Conservation (phyloP, 2,888 invertebrate genomes). For the Pseudococcus longispinus region DNA sequence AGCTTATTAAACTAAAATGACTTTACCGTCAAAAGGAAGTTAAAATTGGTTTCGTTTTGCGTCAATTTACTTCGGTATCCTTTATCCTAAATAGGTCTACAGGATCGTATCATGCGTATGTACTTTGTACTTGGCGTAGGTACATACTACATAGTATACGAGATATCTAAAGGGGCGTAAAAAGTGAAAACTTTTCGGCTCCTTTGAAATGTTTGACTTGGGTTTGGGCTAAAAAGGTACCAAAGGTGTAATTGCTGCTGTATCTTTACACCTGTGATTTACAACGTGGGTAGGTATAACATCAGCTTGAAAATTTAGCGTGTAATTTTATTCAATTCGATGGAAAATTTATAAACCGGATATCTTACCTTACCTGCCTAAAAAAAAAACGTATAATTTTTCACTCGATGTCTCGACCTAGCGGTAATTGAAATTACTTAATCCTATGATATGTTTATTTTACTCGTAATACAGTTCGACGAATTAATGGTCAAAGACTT, state of each 20-base stretch:
- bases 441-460: not conserved
- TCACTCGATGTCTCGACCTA: not conserved
- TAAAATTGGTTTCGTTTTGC: conserved; percentile 35
- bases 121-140: not conserved
- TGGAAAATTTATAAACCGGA: conserved; percentile 21
- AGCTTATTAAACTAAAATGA: conserved; percentile 38
- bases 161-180: conserved; percentile 3
- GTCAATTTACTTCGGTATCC: conserved; percentile 24
- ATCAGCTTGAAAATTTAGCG: conserved; percentile 14
- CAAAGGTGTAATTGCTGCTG: not conserved
- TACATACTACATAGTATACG: not conserved
- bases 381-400: conserved; percentile 1
- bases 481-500: not conserved
- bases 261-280: conserved; percentile 38
- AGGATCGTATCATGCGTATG: not conserved
- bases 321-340: conserved; percentile 25
- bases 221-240: not conserved
- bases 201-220: not conserved
- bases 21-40: conserved; percentile 26
- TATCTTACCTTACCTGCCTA: not conserved
- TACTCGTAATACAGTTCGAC: not conserved
- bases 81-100: not conserved
- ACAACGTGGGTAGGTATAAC: not conserved
- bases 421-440: not conserved
- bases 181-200: conserved; percentile 1